Evolutionary conservation across 2,113 vertebrate genomes (phyloP), one percentile per base, ranked within the genome.

Genomic region (Pristiophorus japonicus): DNA sequence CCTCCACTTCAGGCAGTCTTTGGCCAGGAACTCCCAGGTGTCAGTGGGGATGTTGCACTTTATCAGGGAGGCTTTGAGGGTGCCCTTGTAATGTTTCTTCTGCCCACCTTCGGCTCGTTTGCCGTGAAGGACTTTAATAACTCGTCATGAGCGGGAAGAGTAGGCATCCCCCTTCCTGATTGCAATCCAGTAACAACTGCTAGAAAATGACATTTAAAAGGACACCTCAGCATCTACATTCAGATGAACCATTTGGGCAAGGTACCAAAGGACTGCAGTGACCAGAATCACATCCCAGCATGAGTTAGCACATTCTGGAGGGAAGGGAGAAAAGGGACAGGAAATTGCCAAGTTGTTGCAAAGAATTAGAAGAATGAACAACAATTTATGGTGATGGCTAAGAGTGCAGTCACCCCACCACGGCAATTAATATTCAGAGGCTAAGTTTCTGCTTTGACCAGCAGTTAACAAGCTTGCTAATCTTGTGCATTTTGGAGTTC

Each of bases 361-460:
- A 92, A 63, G 34, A 12, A 92, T 63, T 63, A 62, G 88, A 91
- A 63, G 1, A 51, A 4, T 51, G 88, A 63, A 63, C 88, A 63
- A 92, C 30, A 5, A n/a, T 8, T 65, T 63, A 16, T 63, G 59
- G 59, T 92, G 34, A 63, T 92, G 34, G 62, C 55, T 62, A n/a
- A 81, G 88, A 65, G 30, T 92, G 87, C 51, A 92, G 59, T 63
- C 59, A 92, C 18, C 85, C 88, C 84, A 34, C 88, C 63, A 63
- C 18, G n/a, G 16, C 88, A 92, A 63, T 92, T 92, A 92, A 63
- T 22, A 92, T 92, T 63, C 88, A 92, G n/a, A 63, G 59, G 18
- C 59, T 38, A 92, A 63, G 55, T 92, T 92, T 92, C 59, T 92
- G 88, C 88, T 63, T 63, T 92, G 59, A 92, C 55, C 88, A 92